These are phyloP conservation scores for Premnoplex brunnescens DNA, from an alignment of 2,797 vertebrate species.

Conservation along the genomic window DNA sequence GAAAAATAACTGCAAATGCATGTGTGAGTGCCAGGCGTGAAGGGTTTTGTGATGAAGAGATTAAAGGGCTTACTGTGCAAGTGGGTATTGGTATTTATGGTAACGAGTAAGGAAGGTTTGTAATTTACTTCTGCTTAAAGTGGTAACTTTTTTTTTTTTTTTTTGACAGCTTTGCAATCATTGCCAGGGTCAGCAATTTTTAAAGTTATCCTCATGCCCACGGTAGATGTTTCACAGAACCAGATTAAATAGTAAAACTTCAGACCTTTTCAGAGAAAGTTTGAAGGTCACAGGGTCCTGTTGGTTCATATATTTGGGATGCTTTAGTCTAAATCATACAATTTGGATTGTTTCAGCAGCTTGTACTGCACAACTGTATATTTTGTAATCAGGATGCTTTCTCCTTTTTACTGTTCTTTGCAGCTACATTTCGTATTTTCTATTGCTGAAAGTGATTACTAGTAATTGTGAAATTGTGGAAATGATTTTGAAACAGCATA, in stretches of 20 bases:
- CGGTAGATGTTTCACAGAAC: not conserved
- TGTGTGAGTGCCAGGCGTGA: slow-evolving; percentile 10
- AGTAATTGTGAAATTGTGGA: not conserved
- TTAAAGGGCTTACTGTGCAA: slow-evolving; percentile 31
- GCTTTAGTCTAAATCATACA: not conserved
- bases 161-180: not conserved
- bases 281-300: not conserved
- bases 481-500: slow-evolving; percentile 1
- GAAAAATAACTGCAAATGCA: slow-evolving; percentile 26
- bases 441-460: not conserved
- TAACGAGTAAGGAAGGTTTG: slow-evolving; percentile 1
- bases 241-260: not conserved
- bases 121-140: slow-evolving; percentile 13
- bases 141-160: not conserved
- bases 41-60: slow-evolving; percentile 11
- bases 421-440: not conserved
- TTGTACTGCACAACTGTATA: not conserved
- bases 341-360: not conserved
- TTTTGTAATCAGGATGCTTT: not conserved
- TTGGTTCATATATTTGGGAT: slow-evolving; percentile 7
- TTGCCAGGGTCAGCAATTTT: not conserved
- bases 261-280: not conserved
- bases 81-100: slow-evolving; percentile 26
- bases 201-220: not conserved
- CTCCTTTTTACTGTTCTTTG: not conserved